Base-by-base conservation (phyloP, 2,888 invertebrate genomes). In the Fissipunctia ypsillon region DNA sequence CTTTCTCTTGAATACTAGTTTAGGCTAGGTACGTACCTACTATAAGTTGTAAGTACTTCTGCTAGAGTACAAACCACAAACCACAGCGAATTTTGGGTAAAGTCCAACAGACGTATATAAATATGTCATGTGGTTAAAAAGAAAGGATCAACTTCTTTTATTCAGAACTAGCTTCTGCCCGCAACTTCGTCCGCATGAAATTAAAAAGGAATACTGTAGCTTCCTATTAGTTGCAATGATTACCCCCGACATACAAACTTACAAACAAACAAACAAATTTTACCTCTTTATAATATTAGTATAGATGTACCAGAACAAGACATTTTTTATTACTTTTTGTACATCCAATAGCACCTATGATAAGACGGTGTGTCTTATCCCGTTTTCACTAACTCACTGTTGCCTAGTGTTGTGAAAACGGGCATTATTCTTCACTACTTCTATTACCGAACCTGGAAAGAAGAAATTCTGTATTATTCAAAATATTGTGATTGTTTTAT, bases 1-100 rank as follows among this genome's bases (percentile, higher is more conserved):
- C 0, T 48, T 43, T 72, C 22, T 73, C 25, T 52, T 52, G 19
- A 73, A 22, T 12, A 25, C 25, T 52, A 4, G 16, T 72, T 10
- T 25, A 45, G 10, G 28, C n/a, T 61, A 78, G 28, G 22, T 38
- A 63, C 5, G 60, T 16, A 41, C 43, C 38, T 60, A 43, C 56
- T 64, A 63, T 63, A 71, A 38, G 61, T 56, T 63, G 28, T 63
- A 38, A 41, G 45, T 50, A 41, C 1, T 41, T 41, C n/a, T 63
- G 22, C 78, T 60, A 50, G 22, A 50, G n/a, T 43, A 63, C 45
- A 64, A 38, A 73, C 59, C 73, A 41, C 64, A 73, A 54, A 73
- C 80, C 74, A 41, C 64, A 52, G 9, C 22, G 45, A 52, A 16
- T 76, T 79, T 76, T 73, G 76, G 80, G 64, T 52, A 41, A 45